These are phyloP conservation scores for Globia sparganii DNA, from an alignment of 2,888 invertebrate species.

Conservation along the genomic window DNA sequence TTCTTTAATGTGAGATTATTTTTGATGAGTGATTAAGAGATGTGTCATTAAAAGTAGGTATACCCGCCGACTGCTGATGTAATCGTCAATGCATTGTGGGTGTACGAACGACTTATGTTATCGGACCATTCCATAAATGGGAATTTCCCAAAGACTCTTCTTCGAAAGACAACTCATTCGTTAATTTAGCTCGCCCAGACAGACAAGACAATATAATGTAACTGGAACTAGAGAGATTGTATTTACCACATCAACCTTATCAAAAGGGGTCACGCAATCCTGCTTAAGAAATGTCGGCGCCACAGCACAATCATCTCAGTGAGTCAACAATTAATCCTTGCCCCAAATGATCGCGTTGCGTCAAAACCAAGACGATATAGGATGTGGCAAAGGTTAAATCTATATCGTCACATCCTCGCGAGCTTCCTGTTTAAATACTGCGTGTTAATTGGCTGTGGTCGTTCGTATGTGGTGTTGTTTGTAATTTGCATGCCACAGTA, in stretches of 20 bases:
- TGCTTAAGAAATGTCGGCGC: slow-evolving; percentile 61
- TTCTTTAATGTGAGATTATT: neutral
- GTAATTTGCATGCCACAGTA: slow-evolving; percentile 69
- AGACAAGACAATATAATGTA: slow-evolving; percentile 10
- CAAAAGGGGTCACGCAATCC: slow-evolving; percentile 63
- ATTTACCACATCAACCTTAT: slow-evolving; percentile 31
- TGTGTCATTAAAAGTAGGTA: neutral
- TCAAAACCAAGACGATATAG: slow-evolving; percentile 84
- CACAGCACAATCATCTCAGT: slow-evolving; percentile 67
- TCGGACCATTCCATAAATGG: neutral
- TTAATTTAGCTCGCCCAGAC: neutral
- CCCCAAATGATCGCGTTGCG: slow-evolving; percentile 74
- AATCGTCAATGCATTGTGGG: neutral
- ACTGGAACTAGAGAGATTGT: slow-evolving; percentile 22
- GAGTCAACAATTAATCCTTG: slow-evolving; percentile 78
- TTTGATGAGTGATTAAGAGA: neutral
- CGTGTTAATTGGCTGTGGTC: slow-evolving; percentile 82
- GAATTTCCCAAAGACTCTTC: neutral
- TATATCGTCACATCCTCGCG: slow-evolving; percentile 87
- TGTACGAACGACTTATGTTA: neutral
- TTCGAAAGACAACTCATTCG: slow-evolving; percentile 1
- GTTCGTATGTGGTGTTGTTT: slow-evolving; percentile 73
- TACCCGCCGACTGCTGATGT: neutral
- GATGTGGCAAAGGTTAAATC: slow-evolving; percentile 89
- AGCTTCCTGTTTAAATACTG: slow-evolving; percentile 85